phyloP scores from a whole-genome alignment of 2,888 invertebrate genomes.

The Pollenia amentaria region DNA sequence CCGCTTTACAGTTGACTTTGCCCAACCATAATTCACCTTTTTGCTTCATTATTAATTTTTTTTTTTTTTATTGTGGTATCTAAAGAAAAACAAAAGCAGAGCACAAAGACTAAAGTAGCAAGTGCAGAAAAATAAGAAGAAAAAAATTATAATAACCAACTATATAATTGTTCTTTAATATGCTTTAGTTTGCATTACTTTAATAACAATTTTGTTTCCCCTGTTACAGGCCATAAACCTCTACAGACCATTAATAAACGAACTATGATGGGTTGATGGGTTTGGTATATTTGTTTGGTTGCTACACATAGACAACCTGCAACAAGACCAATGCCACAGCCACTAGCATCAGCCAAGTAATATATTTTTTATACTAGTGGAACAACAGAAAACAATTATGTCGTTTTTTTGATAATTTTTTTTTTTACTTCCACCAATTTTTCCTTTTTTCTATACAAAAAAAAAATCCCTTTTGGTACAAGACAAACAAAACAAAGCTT shows the following conservation, averaged over 20 bases:
- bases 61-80: conserved; percentile 1
- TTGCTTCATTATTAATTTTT: conserved; percentile 36
- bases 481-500: conserved; percentile 59
- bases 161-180: conserved; percentile 74
- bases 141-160: conserved; percentile 22
- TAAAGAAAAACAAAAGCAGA: conserved; percentile 33
- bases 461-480: conserved; percentile 67
- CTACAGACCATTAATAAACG: conserved; percentile 69
- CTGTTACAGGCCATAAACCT: conserved; percentile 73
- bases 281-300: conserved; percentile 6
- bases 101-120: conserved; percentile 39
- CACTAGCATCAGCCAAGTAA: conserved; percentile 34
- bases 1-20: not conserved
- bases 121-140: not conserved
- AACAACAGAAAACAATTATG: conserved; percentile 73
- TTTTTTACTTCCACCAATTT: conserved; percentile 3
- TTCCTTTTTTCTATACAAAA: conserved; percentile 40
- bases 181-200: conserved; percentile 73
- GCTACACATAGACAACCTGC: conserved; percentile 44
- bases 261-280: conserved; percentile 46
- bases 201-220: conserved; percentile 64
- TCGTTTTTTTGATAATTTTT: conserved; percentile 62
- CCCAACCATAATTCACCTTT: conserved; percentile 13
- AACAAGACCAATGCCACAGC: conserved; percentile 24
- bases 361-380: conserved; percentile 41